phyloP scores from a whole-genome alignment of 2,797 vertebrate genomes.

The Cynopterus sphinx region DNA sequence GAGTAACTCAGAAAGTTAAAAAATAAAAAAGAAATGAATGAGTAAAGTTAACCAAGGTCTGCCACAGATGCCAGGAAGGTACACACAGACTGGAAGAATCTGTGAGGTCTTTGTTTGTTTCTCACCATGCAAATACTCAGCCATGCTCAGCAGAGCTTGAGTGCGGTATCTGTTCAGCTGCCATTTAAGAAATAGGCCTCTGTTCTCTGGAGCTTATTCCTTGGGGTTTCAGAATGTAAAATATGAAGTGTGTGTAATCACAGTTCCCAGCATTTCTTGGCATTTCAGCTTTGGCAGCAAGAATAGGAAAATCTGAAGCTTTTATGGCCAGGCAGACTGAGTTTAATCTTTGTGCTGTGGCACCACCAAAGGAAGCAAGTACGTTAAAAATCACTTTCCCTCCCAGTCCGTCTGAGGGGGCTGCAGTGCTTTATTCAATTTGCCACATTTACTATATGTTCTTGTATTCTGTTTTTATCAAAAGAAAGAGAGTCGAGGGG shows the following conservation, averaged over 20 bases:
- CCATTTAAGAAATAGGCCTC: constrained; percentile 63
- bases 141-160: background rate
- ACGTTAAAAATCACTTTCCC: background rate
- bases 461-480: background rate
- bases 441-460: background rate
- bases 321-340: constrained; percentile 25
- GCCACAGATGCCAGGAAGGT: constrained; percentile 5
- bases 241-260: constrained; percentile 72
- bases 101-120: constrained; percentile 65
- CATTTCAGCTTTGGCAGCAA: constrained; percentile 64
- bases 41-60: constrained; percentile 43
- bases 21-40: constrained; percentile 55
- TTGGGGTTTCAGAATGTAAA: constrained; percentile 72
- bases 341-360: background rate
- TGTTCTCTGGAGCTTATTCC: constrained; percentile 68
- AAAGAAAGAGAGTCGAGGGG: rapidly evolving
- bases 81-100: constrained; percentile 35
- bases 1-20: constrained; percentile 75
- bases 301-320: constrained; percentile 67
- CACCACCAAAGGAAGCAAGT: background rate
- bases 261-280: constrained; percentile 71
- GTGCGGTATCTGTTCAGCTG: constrained; percentile 8
- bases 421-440: background rate
- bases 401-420: background rate
- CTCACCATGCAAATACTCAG: background rate